Evolutionary conservation across 2,797 vertebrate species (phyloP).

Genomic region (Ibycter americanus): DNA sequence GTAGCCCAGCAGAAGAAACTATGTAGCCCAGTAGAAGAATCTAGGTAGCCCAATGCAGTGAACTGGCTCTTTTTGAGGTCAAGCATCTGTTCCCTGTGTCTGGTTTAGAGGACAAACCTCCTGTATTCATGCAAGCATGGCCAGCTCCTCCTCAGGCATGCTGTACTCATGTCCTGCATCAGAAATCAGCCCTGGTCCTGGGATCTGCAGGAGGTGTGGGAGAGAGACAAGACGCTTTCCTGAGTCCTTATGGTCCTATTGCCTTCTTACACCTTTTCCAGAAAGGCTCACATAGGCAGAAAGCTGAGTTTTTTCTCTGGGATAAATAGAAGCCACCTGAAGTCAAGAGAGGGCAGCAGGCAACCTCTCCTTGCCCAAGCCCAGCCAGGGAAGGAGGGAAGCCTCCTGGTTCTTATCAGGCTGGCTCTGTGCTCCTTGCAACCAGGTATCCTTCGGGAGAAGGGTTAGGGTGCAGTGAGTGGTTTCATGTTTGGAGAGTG

Average conservation of each 20-base stretch:
- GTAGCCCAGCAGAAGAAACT: background rate
- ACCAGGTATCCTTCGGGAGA: too few species aligned
- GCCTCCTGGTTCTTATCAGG: background rate
- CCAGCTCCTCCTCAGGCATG: background rate
- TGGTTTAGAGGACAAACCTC: background rate
- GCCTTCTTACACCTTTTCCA: background rate
- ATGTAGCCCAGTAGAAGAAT: too few species aligned
- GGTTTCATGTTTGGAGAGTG: background rate
- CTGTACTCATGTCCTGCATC: background rate
- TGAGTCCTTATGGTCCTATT: background rate
- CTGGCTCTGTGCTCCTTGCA: background rate
- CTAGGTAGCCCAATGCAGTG: fast-evolving
- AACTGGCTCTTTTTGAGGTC: background rate
- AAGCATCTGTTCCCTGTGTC: background rate
- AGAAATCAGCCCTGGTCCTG: background rate
- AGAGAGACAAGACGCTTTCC: background rate
- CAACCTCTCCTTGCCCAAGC: background rate
- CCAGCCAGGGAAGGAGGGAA: too few species aligned
- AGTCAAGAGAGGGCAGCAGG: background rate
- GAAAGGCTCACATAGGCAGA: background rate
- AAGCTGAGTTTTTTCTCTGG: background rate
- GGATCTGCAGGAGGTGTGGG: background rate
- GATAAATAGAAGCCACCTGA: background rate
- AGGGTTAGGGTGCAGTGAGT: background rate
- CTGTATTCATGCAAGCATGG: fast-evolving